Percentiles rank a stretch among this genome's conserved stretches.
Evolutionary conservation across 2,797 vertebrate genomes (phyloP).

Genomic region (Oryzias dopingdopingensis): DNA sequence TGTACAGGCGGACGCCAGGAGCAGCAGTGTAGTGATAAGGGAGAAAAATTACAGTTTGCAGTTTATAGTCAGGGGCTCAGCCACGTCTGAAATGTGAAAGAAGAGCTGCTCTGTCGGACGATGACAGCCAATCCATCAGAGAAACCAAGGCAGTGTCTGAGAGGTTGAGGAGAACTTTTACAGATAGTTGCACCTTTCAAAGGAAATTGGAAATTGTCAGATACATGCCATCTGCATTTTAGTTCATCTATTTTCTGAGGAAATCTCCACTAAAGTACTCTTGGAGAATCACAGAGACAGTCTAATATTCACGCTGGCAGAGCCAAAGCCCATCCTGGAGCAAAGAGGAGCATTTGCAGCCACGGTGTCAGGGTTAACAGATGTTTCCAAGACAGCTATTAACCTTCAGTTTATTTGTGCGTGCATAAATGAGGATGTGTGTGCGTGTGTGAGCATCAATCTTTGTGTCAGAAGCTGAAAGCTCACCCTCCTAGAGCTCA

Average conservation of each 20-base stretch:
- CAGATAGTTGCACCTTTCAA: constrained; percentile 74
- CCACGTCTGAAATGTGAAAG: constrained; percentile 80
- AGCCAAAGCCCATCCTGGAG: constrained; percentile 46
- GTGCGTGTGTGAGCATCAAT: constrained; percentile 7
- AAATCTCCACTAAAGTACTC: constrained; percentile 43
- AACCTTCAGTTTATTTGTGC: constrained; percentile 38
- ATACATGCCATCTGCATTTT: constrained; percentile 69
- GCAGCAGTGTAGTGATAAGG: constrained; percentile 57
- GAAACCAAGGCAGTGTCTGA: constrained; percentile 84
- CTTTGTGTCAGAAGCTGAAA: constrained; percentile 2
- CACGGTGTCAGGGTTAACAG: constrained; percentile 31
- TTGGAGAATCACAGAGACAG: constrained; percentile 70
- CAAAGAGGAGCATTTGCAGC: constrained; percentile 37
- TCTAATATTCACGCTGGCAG: constrained; percentile 55
- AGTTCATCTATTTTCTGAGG: constrained; percentile 10
- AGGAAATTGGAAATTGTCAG: constrained; percentile 78
- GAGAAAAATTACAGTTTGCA: constrained; percentile 61
- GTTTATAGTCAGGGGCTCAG: constrained; percentile 67
- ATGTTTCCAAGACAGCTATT: constrained; percentile 35
- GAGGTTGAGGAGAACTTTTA: constrained; percentile 69
- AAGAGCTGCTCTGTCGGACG: constrained; percentile 73
- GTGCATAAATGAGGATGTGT: constrained; percentile 4
- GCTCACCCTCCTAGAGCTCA: background rate
- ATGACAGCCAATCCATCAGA: constrained; percentile 87
- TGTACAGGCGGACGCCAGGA: constrained; percentile 38